These are phyloP conservation scores for Albula glossodonta DNA, from an alignment of 2,113 vertebrate genomes.

Conservation along the genomic window DNA sequence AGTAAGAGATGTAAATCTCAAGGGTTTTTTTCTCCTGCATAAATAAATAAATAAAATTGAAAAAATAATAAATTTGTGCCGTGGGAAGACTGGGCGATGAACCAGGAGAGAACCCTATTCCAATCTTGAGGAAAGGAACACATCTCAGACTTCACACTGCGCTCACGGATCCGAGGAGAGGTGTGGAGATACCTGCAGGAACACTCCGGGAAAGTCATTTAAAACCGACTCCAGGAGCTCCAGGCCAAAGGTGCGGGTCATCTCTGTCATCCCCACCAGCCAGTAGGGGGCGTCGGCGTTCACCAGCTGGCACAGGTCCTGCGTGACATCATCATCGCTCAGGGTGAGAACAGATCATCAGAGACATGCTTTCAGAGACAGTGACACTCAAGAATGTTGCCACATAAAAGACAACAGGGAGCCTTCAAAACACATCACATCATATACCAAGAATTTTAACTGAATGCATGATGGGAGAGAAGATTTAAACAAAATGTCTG, in stretches of 20 bases:
- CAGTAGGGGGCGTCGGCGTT: slow-evolving; percentile 98
- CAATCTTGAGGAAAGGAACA: not conserved
- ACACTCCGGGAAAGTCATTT: slow-evolving; percentile 95
- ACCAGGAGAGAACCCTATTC: not conserved
- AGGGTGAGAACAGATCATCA: not conserved
- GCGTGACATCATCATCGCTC: not conserved
- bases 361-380: not conserved
- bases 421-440: too few relatives aligned
- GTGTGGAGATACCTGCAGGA: slow-evolving; percentile 79
- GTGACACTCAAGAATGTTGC: too few relatives aligned
- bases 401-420: too few relatives aligned
- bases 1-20: too few relatives aligned
- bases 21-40: too few relatives aligned
- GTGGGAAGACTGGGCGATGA: not conserved
- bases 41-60: too few relatives aligned
- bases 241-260: slow-evolving; percentile 95
- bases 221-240: slow-evolving; percentile 96
- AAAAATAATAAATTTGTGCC: too few relatives aligned
- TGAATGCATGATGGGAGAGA: too few relatives aligned
- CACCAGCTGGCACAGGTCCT: slow-evolving; percentile 97
- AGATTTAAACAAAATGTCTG: too few relatives aligned
- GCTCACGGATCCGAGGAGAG: slow-evolving; percentile 46
- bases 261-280: slow-evolving; percentile 98
- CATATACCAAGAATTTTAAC: too few relatives aligned
- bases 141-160: not conserved